Evolutionary conservation across 2,888 invertebrate genomes (phyloP).

Genomic region (Polydrusus tereticollis): DNA sequence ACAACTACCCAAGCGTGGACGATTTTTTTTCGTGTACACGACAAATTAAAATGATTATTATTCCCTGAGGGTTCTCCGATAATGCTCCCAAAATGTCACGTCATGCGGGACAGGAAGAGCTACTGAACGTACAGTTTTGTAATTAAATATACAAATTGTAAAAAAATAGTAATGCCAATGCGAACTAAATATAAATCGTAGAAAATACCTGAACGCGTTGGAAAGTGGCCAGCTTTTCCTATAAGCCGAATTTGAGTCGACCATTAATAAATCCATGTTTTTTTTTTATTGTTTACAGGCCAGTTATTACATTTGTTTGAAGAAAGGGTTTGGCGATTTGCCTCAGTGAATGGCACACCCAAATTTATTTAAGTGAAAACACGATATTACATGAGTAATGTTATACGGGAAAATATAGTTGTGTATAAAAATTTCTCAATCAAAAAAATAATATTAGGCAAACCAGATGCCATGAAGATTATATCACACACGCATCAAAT

Average conservation of each 20-base stretch:
- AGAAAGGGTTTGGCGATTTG: constrained; percentile 11
- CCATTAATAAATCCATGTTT: not conserved
- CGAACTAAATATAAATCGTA: too few species aligned
- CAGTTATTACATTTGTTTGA: not conserved
- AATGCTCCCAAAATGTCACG: too few species aligned
- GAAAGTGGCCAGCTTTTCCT: too few species aligned
- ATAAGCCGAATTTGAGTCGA: not conserved
- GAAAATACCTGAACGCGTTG: too few species aligned
- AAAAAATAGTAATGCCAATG: too few species aligned
- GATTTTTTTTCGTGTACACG: too few species aligned
- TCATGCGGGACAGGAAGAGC: too few species aligned
- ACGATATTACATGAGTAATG: not conserved
- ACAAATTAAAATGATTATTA: too few species aligned
- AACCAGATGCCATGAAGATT: not conserved
- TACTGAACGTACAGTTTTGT: too few species aligned
- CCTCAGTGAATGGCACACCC: not conserved
- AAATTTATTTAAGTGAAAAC: constrained; percentile 15
- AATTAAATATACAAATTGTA: too few species aligned
- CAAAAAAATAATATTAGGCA: not conserved
- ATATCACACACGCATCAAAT: not conserved
- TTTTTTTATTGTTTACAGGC: not conserved
- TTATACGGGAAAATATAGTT: not conserved
- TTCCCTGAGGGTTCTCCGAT: too few species aligned
- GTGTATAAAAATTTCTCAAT: not conserved
- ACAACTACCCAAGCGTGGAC: too few species aligned